Evolutionary conservation across 2,888 invertebrate genomes (phyloP), one percentile per base, ranked within the genome.

Genomic region (Zhuqinia jingwanae): DNA sequence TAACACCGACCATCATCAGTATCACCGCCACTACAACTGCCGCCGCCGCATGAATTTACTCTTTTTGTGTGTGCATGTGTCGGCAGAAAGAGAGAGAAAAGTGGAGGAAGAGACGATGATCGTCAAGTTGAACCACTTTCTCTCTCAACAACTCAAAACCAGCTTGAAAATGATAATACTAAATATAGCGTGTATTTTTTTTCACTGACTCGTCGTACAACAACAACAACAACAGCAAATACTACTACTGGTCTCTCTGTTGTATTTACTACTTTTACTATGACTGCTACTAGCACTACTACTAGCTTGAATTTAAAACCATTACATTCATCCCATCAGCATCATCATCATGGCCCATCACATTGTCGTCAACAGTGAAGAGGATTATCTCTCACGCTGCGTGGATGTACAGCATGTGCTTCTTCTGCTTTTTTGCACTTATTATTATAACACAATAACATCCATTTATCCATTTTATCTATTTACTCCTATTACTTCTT

Each of bases 321-420:
- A 81, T 81, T 81, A 81, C 81, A 73, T 73, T 81, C 73, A 58
- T 81, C 81, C 60, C 73, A 27, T 79, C 63, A 76, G 2, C 50
- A 50, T n/a, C 73, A 27, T 79, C 63, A 76, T 13, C 50, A 50
- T n/a, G 47, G 53, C 22, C 73, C 73, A 81, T 81, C 81, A 73
- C 47, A 73, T 58, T 81, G 81, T 81, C 81, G 73, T 81, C 73
- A 81, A 70, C 81, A 81, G 56, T 50, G 36, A 8, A 76, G 56
- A 36, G 73, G 81, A 73, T 73, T 81, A 81, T 73, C 80, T 58
- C 53, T 68, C 58, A 68, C 25, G 25, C 42, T 50, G 20, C 17
- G 6, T 50, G 20, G 17, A 20, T 56, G 1, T 17, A 20, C 42
- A 45, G 36, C n/a, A n/a, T n/a, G 8, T 36, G 36, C 10, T 60